These are phyloP conservation scores for Nesospiza acunhae DNA, from an alignment of 2,113 vertebrate species.

Conservation along the genomic window DNA sequence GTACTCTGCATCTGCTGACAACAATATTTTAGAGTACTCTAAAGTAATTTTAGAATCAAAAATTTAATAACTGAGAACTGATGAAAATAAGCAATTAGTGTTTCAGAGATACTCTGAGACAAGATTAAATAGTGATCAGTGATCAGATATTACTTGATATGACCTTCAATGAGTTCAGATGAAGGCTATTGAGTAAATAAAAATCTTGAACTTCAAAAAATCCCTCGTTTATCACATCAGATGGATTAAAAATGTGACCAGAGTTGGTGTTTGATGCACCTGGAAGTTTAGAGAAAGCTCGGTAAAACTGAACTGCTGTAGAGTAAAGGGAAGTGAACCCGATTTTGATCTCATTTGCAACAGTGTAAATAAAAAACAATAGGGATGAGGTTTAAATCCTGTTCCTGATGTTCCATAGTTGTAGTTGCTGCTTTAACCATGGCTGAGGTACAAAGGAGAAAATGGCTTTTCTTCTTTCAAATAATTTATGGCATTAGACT, in stretches of 20 bases:
- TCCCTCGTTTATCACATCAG: fast-evolving
- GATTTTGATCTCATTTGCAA: neutral
- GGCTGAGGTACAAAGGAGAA: neutral
- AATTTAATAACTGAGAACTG: neutral
- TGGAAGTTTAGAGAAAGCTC: neutral
- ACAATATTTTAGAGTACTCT: neutral
- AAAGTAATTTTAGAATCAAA: slow-evolving; percentile 16
- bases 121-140: neutral
- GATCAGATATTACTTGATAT: neutral
- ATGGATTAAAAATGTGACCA: neutral
- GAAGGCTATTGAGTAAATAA: neutral
- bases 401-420: neutral
- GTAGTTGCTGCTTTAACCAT: neutral
- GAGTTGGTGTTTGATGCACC: neutral
- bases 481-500: neutral
- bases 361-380: neutral
- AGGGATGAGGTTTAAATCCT: neutral
- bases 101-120: neutral
- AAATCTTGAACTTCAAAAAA: neutral
- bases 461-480: neutral
- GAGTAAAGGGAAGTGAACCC: neutral
- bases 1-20: neutral
- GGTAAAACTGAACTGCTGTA: neutral
- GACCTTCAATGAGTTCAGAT: neutral
- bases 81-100: neutral